Evolutionary conservation across 2,797 vertebrate species (phyloP).

Genomic region (Lutjanus argentimaculatus): DNA sequence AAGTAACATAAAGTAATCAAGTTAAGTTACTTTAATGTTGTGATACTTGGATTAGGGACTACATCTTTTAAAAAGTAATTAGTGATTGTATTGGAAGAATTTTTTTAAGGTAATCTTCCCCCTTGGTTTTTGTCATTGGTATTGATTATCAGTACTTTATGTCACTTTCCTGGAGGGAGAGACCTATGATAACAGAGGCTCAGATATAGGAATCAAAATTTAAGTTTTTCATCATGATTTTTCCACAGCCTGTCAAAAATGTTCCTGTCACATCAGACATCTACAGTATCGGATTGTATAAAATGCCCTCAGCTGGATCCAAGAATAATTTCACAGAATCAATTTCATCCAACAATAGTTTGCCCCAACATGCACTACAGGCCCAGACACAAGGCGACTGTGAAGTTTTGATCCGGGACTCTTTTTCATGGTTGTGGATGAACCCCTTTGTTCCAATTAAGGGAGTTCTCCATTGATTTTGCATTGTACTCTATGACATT

Average conservation of each 20-base stretch:
- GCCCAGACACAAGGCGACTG: not conserved
- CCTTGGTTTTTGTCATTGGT: not conserved
- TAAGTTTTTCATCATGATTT: not conserved
- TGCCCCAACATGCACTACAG: not conserved
- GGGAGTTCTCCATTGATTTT: too few relatives aligned
- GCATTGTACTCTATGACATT: not conserved
- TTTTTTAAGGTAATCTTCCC: too few relatives aligned
- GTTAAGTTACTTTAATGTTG: too few relatives aligned
- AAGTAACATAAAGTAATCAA: too few relatives aligned
- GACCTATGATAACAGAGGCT: not conserved
- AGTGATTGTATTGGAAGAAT: too few relatives aligned
- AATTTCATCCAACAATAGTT: not conserved
- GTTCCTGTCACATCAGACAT: not conserved
- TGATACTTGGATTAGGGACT: too few relatives aligned
- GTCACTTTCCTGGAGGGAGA: not conserved
- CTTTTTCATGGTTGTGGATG: too few relatives aligned
- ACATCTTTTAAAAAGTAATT: too few relatives aligned
- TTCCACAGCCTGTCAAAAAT: not conserved
- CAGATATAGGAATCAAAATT: not conserved
- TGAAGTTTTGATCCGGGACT: too few relatives aligned
- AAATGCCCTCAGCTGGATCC: not conserved
- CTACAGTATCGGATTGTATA: not conserved
- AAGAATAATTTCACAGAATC: not conserved
- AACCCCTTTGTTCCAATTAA: too few relatives aligned
- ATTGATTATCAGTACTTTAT: not conserved